Base-by-base conservation (phyloP, 2,888 invertebrate genomes). In the Dasysyrphus tricinctus region DNA sequence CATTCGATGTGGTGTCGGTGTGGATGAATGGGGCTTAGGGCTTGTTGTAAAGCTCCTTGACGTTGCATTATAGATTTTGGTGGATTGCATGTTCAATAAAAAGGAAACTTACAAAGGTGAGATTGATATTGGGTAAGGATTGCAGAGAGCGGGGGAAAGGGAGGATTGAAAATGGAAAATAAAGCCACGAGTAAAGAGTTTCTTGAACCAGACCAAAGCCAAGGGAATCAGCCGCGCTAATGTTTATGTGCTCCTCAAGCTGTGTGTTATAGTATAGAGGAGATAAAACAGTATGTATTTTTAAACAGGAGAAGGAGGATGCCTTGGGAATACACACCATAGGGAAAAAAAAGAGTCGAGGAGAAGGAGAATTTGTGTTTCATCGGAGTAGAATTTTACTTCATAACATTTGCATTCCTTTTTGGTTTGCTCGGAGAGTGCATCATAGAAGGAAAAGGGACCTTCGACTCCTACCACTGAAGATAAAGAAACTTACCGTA, bases 401-500 rank as follows among this genome's bases (percentile, higher is more conserved):
- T 86, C 78, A 86, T 86, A 86, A 82, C 82, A 86, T 86, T 87
- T 87, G 87, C 87, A 87, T 87, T 78, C 67, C 57, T 14, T 29
- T 76, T 80, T 56, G 61, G 54, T 37, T 24, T 76, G 44, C 72
- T 73, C 29, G 3, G 8, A 42, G 14, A 59, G 39, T 37, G 19
- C 29, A 59, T 24, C 34, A 3, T 39, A 8, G 19, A 61, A 24
- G 47, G 16, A 11, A 32, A 16, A 44, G 42, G n/a, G 8, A 9
- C 2, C 44, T 7, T 4, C 29, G 0, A 24, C 63, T 6, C 24
- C 8, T 63, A 29, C n/a, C n/a, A 2, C 39, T 29, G 7, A 4
- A 5, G 2, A 24, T 24, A 24, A 79, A 65, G 88, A 73, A 88
- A 91, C 94, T 94, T 94, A 97, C 97, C 97, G 93, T 97, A 97